Percentiles rank a stretch among this genome's conserved stretches.
These are phyloP conservation scores for Bradypodion ventrale DNA, from an alignment of 2,797 vertebrate genomes.

Conservation along the genomic window DNA sequence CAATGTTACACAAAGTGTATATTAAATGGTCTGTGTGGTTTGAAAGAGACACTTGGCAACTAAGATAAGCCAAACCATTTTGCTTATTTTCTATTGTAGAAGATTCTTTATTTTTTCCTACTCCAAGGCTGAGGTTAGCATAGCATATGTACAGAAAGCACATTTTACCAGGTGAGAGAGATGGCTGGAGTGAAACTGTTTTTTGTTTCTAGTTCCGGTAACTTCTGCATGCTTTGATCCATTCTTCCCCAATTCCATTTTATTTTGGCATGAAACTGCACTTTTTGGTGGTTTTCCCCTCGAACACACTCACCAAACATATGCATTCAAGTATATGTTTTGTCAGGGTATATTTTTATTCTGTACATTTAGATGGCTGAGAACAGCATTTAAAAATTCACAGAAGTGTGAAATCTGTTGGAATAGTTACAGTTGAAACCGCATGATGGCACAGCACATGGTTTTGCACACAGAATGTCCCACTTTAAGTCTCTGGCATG, in stretches of 20 bases:
- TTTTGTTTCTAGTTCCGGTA: background rate
- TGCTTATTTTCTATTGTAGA: background rate
- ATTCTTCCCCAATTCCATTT: background rate
- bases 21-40: constrained; percentile 1
- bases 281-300: background rate
- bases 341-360: background rate
- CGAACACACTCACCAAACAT: too few species aligned
- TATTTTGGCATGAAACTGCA: background rate
- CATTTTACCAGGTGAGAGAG: background rate
- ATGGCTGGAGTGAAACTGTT: background rate
- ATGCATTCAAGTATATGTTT: background rate
- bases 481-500: background rate
- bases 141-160: background rate
- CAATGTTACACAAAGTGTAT: constrained; percentile 49
- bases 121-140: background rate
- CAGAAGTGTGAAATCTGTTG: background rate
- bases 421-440: background rate
- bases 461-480: background rate
- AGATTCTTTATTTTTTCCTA: background rate
- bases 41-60: background rate
- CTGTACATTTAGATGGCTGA: background rate
- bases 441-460: background rate
- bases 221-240: background rate
- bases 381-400: background rate
- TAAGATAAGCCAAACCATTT: background rate